These are phyloP conservation scores for Sterna hirundo DNA, from an alignment of 2,113 vertebrate species.

Conservation along the genomic window DNA sequence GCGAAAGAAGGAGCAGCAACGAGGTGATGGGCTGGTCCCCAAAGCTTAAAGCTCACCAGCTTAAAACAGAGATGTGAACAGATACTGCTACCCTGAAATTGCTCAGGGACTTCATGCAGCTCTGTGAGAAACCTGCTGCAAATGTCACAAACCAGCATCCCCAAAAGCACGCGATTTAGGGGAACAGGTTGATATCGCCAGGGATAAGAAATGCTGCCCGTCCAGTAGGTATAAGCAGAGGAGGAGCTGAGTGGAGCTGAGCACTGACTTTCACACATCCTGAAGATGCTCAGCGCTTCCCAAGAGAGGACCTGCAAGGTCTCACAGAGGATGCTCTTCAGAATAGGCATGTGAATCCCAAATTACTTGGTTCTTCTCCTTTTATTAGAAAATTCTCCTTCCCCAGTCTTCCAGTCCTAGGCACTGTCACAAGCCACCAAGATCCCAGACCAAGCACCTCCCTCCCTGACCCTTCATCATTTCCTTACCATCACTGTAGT, in stretches of 20 bases:
- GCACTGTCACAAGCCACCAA: background rate
- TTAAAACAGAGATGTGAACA: background rate
- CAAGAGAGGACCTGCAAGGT: background rate
- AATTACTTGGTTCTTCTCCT: background rate
- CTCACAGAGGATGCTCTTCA: background rate
- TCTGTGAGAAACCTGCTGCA: background rate
- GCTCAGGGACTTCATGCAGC: background rate
- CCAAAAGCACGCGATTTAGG: background rate
- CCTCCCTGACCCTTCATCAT: accelerated
- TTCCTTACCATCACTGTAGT: constrained; percentile 87
- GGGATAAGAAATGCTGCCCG: background rate
- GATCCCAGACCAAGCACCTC: background rate
- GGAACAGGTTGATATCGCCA: background rate
- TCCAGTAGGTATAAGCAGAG: background rate
- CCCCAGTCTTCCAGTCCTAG: background rate
- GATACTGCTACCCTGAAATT: background rate
- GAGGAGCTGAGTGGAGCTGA: background rate
- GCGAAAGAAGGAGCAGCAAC: background rate
- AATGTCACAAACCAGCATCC: background rate
- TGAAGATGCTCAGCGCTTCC: background rate
- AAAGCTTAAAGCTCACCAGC: background rate
- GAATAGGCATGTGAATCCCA: background rate
- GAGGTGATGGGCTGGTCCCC: background rate
- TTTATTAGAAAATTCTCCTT: background rate
- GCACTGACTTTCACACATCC: background rate